These are phyloP conservation scores for Orchesellides sinensis DNA, from an alignment of 2,888 invertebrate genomes.

Conservation along the genomic window DNA sequence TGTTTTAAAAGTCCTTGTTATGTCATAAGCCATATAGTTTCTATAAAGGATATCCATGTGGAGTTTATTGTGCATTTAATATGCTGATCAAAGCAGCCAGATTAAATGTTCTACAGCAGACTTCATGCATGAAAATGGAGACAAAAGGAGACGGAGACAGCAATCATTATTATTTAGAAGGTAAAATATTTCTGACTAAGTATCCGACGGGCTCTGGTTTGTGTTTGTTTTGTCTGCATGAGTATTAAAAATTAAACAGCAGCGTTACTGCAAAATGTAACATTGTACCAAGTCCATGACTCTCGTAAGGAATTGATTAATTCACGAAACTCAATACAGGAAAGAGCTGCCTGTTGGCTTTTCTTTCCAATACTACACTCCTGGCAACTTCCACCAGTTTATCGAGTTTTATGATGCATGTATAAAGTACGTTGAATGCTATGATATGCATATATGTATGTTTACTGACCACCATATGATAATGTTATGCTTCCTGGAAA, in stretches of 20 bases:
- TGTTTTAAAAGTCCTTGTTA: too few relatives aligned
- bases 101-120: too few relatives aligned
- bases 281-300: not conserved
- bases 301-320: conserved; percentile 16
- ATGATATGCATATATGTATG: too few relatives aligned
- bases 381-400: not conserved
- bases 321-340: conserved; percentile 20
- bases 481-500: not conserved
- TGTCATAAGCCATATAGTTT: too few relatives aligned
- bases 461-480: not conserved
- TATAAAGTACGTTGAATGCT: not conserved
- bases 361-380: not conserved
- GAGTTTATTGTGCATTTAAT: not conserved
- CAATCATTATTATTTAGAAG: not conserved
- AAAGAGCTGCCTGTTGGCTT: conserved; percentile 15
- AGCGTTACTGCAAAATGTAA: not conserved
- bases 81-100: not conserved
- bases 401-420: not conserved
- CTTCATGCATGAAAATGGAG: not conserved
- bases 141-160: not conserved
- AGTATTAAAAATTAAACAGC: conserved; percentile 14
- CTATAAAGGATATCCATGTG: too few relatives aligned
- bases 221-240: not conserved
- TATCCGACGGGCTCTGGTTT: not conserved
- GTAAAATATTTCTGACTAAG: not conserved